phyloP scores from a whole-genome alignment of 2,113 vertebrate species.

The Phalacrocorax carbo region DNA sequence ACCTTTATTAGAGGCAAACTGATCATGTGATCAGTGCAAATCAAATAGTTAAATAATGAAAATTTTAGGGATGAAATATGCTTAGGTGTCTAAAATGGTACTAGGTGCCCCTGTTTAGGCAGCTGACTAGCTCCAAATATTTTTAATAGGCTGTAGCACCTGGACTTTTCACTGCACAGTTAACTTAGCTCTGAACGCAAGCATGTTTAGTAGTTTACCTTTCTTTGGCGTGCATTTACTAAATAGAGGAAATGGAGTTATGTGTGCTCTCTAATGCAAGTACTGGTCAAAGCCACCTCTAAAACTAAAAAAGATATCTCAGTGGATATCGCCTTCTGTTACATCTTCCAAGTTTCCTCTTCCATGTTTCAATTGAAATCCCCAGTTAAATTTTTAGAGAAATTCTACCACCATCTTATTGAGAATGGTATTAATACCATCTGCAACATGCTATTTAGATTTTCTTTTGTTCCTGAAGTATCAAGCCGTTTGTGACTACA shows the following conservation, averaged over 20 bases:
- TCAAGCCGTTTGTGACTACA: background rate
- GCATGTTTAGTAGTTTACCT: background rate
- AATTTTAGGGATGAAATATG: background rate
- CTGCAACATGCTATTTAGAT: background rate
- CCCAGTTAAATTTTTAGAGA: background rate
- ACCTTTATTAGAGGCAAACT: background rate
- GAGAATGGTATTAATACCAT: background rate
- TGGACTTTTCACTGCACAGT: background rate
- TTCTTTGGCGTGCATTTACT: background rate
- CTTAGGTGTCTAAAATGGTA: background rate
- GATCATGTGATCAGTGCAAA: background rate
- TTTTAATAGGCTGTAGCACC: background rate
- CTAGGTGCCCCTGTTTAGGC: background rate
- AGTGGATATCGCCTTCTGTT: background rate
- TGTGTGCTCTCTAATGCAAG: background rate
- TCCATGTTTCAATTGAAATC: background rate
- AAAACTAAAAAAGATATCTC: background rate
- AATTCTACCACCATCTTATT: background rate
- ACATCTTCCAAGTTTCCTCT: background rate
- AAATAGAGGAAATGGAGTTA: background rate
- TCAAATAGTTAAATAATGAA: background rate
- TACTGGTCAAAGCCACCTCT: background rate
- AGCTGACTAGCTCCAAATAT: background rate
- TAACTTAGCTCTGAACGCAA: background rate
- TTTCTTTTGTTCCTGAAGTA: background rate